Percentiles rank a stretch among this genome's conserved stretches.
Evolutionary conservation across 2,113 vertebrate species (phyloP).

Genomic region (Oostethus manadensis): DNA sequence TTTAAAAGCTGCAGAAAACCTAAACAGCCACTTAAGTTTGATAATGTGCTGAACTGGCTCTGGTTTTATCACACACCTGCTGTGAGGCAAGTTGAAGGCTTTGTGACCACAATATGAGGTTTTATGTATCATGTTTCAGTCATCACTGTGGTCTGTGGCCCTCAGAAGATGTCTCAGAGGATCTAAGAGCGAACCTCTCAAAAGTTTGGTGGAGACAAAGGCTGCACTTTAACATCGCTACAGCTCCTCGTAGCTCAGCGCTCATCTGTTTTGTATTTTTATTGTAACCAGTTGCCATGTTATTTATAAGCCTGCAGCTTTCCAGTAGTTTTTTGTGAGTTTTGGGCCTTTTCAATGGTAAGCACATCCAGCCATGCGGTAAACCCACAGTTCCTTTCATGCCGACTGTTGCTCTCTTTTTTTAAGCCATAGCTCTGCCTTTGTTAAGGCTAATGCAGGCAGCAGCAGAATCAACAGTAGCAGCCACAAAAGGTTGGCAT

Average conservation of each 20-base stretch:
- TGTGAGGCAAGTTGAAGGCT: conserved; percentile 49
- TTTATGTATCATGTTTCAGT: conserved; percentile 67
- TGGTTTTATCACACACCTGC: conserved; percentile 66
- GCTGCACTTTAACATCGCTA: conserved; percentile 59
- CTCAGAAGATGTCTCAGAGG: conserved; percentile 35
- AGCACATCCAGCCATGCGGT: conserved; percentile 90
- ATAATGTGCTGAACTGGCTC: conserved; percentile 52
- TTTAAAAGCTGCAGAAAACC: conserved; percentile 40
- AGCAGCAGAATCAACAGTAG: conserved; percentile 64
- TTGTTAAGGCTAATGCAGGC: conserved; percentile 55
- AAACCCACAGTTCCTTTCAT: conserved; percentile 81
- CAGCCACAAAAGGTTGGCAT: conserved; percentile 61
- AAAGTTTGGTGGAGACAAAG: conserved; percentile 54
- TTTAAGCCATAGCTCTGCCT: conserved; percentile 37
- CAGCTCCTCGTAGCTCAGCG: conserved; percentile 56
- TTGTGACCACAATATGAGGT: conserved; percentile 56
- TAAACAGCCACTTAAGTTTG: conserved; percentile 46
- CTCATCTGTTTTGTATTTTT: conserved; percentile 91
- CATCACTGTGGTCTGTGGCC: conserved; percentile 53
- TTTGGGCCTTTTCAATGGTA: conserved; percentile 87
- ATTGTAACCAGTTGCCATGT: conserved; percentile 86
- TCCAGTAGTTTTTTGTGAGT: conserved; percentile 82
- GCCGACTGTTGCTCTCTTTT: conserved; percentile 71
- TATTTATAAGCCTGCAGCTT: conserved; percentile 94
- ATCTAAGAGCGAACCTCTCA: conserved; percentile 46